These are phyloP conservation scores for Aurelia sp. DNA, from an alignment of 30 jellyfish, hydroid and myxozoan genomes.

Conservation along the genomic window DNA sequence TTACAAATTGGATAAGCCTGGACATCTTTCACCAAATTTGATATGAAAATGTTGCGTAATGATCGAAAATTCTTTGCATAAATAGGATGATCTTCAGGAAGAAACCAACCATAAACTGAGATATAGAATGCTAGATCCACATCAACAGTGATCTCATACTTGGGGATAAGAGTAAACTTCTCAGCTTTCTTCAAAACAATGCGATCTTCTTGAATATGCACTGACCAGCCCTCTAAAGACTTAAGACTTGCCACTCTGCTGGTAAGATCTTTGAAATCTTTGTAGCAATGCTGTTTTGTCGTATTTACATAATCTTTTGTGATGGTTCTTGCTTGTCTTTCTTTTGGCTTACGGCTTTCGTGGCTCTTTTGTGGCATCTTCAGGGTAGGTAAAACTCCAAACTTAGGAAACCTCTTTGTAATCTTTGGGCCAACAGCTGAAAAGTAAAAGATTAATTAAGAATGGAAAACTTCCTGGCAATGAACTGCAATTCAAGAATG, in stretches of 20 bases:
- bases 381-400: too few species aligned
- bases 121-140: not conserved
- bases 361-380: too few species aligned
- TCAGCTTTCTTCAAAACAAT: too few species aligned
- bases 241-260: conserved; percentile 5
- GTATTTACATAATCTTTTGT: not conserved
- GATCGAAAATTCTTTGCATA: not conserved
- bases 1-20: not conserved
- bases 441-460: too few species aligned
- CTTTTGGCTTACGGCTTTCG: too few species aligned
- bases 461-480: too few species aligned
- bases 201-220: not conserved
- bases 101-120: not conserved
- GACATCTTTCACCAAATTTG: conserved; percentile 17
- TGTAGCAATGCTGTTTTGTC: conserved; percentile 25
- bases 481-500: too few species aligned
- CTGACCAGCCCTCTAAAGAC: conserved; percentile 18
- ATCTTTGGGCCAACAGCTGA: too few species aligned
- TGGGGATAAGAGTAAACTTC: too few species aligned
- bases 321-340: too few species aligned
- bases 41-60: not conserved
- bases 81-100: not conserved
- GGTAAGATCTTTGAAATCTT: conserved; percentile 29
- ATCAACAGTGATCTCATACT: too few species aligned
- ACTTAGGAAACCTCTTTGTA: too few species aligned